Evolutionary conservation across 2,113 vertebrate species (phyloP).

Genomic region (Apeltes quadracus): DNA sequence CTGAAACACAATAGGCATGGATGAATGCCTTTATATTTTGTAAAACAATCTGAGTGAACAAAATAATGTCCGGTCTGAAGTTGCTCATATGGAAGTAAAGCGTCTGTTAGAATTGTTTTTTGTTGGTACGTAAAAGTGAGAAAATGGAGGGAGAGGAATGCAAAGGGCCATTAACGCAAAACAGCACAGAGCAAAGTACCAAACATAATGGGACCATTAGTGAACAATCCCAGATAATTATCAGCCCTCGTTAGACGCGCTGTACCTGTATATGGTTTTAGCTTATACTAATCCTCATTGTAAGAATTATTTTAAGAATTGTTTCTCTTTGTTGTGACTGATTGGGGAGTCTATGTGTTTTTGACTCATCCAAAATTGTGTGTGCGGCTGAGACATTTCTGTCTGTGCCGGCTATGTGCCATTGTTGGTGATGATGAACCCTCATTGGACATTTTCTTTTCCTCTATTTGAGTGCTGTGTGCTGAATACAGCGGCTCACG

Average conservation of each 20-base stretch:
- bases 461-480: too few species aligned
- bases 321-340: too few species aligned
- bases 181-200: conserved; percentile 22
- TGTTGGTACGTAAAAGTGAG: conserved; percentile 14
- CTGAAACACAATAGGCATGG: not conserved
- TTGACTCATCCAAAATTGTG: too few species aligned
- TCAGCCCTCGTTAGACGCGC: conserved; percentile 18
- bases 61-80: conserved; percentile 20
- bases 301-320: too few species aligned
- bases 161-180: conserved; percentile 20
- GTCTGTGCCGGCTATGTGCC: too few species aligned
- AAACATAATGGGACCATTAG: conserved; percentile 57
- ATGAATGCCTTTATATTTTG: conserved; percentile 2
- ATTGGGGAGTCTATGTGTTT: too few species aligned
- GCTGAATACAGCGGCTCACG: too few species aligned
- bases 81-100: conserved; percentile 29
- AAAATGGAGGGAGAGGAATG: conserved; percentile 22
- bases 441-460: too few species aligned
- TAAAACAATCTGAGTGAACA: conserved; percentile 32
- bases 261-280: too few species aligned
- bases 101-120: conserved; percentile 5
- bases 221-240: conserved; percentile 42
- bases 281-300: too few species aligned
- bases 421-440: too few species aligned
- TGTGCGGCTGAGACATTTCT: too few species aligned